Base-by-base conservation (phyloP, 1,140 invertebrate species). In the Orussus abietinus region DNA sequence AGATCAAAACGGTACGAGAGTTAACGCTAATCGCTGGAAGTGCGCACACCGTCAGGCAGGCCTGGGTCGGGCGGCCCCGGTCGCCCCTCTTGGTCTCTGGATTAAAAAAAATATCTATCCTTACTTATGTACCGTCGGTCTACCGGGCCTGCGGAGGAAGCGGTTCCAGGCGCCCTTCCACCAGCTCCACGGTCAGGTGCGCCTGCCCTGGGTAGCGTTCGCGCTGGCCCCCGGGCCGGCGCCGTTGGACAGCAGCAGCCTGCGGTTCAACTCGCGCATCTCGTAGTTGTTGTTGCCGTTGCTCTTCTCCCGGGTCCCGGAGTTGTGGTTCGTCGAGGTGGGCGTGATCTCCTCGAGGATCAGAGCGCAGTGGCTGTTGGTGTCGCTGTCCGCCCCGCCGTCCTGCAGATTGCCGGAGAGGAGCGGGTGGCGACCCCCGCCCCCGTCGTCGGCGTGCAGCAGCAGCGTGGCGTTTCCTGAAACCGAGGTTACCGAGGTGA, bases 271-370 rank as follows among this genome's bases (percentile, higher is more conserved):
- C 58, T 83, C 82, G 14, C 81, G 75, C 78, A 86, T 79, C 57
- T 88, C 84, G 61, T 85, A 85, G 53, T 86, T 86, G 60, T 86
- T 86, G 67, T 86, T 86, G 7, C 83, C 82, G 57, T 84, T 85
- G 28, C 77, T 78, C 29, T 81, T 82, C 49, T 82, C 80, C 11
- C 72, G 60, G 1, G 67, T 64, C 19, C 42, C 13, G 26, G 64
- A 55, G 42, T 53, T 47, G 21, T 61, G 55, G 14, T 55, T 51
- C 6, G 57, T 51, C 33, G 59, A 53, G 5, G 63, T 62, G 1
- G 66, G 62, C 17, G 64, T 70, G 7, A 66, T 67, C 15, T 77
- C 76, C 36, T 73, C 72, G 5, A 79, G 66, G 14, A 81, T 75
- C 22, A 83, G 59, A 5, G 79, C 80, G 55, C 78, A 80, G 44